phyloP scores from a whole-genome alignment of 2,113 vertebrate genomes.

The Chrysochloris asiatica region DNA sequence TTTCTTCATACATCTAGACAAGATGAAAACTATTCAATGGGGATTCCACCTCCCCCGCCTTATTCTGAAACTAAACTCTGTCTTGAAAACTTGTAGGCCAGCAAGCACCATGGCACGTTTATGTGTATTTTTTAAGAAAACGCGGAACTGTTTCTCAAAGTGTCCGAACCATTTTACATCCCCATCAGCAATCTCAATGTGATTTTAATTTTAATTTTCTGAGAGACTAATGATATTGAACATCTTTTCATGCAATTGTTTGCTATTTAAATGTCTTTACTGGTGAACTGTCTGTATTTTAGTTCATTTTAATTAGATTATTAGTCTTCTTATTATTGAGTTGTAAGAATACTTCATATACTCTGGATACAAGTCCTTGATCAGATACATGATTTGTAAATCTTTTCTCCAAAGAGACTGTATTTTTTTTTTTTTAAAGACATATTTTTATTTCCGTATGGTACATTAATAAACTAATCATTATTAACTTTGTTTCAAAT shows the following conservation, averaged over 20 bases:
- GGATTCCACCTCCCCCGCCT: too few relatives aligned
- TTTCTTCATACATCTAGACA: too few relatives aligned
- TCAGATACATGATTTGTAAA: not conserved
- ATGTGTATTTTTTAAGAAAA: too few relatives aligned
- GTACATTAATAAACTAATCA: constrained; percentile 32
- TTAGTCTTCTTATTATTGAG: constrained; percentile 13
- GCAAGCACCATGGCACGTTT: too few relatives aligned
- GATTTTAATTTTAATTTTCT: constrained; percentile 59
- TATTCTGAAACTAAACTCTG: too few relatives aligned
- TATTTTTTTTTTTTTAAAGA: constrained; percentile 56
- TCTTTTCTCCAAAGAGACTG: not conserved
- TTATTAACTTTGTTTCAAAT: constrained; percentile 45
- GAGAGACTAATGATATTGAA: constrained; percentile 41
- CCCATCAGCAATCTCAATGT: not conserved
- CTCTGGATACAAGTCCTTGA: constrained; percentile 13
- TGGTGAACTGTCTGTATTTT: constrained; percentile 29
- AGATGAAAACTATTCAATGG: too few relatives aligned
- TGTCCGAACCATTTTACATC: constrained; percentile 19
- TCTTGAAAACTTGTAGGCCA: too few relatives aligned
- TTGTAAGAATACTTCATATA: constrained; percentile 12
- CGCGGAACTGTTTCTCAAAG: too few relatives aligned
- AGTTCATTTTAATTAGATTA: constrained; percentile 33
- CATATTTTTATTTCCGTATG: constrained; percentile 5
- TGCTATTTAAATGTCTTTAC: constrained; percentile 45
- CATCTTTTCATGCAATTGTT: not conserved